Evolutionary conservation across 1,140 invertebrate genomes (phyloP), one percentile per base, ranked within the genome.

Genomic region (Centruroides vittatus): DNA sequence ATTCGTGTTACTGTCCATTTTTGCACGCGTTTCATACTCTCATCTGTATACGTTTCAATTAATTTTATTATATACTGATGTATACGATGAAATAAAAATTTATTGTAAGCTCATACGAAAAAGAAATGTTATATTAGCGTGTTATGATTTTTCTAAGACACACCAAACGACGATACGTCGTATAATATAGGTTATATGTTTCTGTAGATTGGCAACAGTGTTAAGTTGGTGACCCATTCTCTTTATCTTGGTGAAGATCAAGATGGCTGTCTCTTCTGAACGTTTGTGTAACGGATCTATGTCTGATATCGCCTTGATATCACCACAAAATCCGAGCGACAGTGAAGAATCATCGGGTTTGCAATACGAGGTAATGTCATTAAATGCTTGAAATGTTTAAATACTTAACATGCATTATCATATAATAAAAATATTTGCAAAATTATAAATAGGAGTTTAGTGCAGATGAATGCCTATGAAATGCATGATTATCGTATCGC

Each of bases 241-340:
- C 41, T 41, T 41, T 41, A 41, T 41, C 41, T 41, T 41, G 41
- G 41, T 41, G 41, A 41, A 41, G 41, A 41, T 57, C 62, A 72
- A 70, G 67, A 72, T 72, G 71, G 71, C 71, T 68, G 70, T 69
- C 59, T 67, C 70, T 36, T 65, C 68, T 52, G 66, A 69, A 58
- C 60, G 66, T 53, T 66, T 67, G 66, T 69, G 68, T 67, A 72
- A 73, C 67, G 71, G 71, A 60, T 70, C 71, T 65, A 70, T 72
- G 61, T 65, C 69, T 63, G 69, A 70, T 67, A 68, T 71, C 65
- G 47, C 65, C 35, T 64, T 71, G 60, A 66, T 67, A 49, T 63
- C 64, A 41, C 62, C 65, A 41, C 59, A 62, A 46, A 66, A 64
- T 54, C 41, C 56, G 11, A 66, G 69, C 47, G 70, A 70, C 46